Base-by-base conservation (phyloP, 2,113 vertebrate genomes). In the Dicaeum eximium region DNA sequence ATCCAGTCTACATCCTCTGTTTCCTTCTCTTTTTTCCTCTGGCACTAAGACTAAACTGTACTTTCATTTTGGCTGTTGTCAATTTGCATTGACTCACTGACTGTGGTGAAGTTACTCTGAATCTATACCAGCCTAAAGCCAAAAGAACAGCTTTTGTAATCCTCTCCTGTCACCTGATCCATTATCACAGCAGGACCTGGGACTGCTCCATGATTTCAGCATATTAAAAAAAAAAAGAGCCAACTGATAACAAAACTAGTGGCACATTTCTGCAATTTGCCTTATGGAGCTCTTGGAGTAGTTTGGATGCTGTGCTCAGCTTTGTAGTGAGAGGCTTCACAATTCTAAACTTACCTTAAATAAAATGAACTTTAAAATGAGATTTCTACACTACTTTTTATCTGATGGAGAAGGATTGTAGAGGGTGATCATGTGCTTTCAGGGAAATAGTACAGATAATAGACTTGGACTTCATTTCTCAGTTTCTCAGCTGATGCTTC, bases 1-100 rank as follows among this genome's bases (percentile, higher is more conserved):
- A 53, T 1, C 17, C 22, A 37, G 9, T 16, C 61, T n/a, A 0
- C 2, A 25, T 11, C 54, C 13, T 20, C 42, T 8, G 5, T 56
- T 75, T 60, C 48, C 48, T 92, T 62, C 69, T 67, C 10, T 40
- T 64, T 74, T 82, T 45, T 2, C 24, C 38, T 66, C 48, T 40
- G 19, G 17, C 64, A 53, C 11, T 15, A 73, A 54, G 44, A 31
- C 65, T 84, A 30, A 91, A 38, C 18, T 22, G n/a, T 12, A 30
- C 31, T 75, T 85, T 72, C 74, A 81, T 61, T 61, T 25, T 38
- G 66, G 61, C 65, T 60, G 13, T 3, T 67, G 80, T 15, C 51
- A 82, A 50, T 82, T 61, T 45, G 77, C 53, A 50, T 13, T 13
- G 64, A 62, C 25, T 35, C 48, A 45, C 0, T 45, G 73, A 30